These are phyloP conservation scores for Conops quadrifasciatus DNA, from an alignment of 2,888 invertebrate species.

Conservation along the genomic window DNA sequence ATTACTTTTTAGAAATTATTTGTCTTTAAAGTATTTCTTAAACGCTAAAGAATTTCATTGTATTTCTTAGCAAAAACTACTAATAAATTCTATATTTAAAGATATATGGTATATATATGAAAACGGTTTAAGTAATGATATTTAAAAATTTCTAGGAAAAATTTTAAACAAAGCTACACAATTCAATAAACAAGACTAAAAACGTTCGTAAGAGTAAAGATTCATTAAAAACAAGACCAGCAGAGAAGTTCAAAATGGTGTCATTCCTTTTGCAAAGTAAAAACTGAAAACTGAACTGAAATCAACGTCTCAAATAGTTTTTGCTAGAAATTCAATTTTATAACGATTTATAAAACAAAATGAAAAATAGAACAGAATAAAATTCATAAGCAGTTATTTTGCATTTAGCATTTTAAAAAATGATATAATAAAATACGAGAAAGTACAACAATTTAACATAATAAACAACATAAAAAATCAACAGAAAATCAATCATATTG, in stretches of 20 bases:
- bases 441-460: too few relatives aligned
- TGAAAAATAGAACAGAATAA: conserved; percentile 9
- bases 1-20: not conserved
- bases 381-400: conserved; percentile 19
- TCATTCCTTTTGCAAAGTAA: conserved; percentile 45
- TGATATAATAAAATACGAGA: too few relatives aligned
- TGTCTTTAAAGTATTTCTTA: too few relatives aligned
- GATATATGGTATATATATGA: too few relatives aligned
- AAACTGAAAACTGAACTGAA: conserved; percentile 38
- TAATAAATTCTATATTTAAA: too few relatives aligned
- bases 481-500: conserved; percentile 24
- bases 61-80: too few relatives aligned
- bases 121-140: not conserved
- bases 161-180: not conserved
- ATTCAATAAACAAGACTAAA: too few relatives aligned
- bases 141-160: conserved; percentile 24
- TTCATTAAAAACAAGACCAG: conserved; percentile 35
- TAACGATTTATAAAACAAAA: not conserved
- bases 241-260: conserved; percentile 39
- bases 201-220: not conserved
- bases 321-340: conserved; percentile 9
- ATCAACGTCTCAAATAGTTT: conserved; percentile 18
- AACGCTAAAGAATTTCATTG: too few relatives aligned
- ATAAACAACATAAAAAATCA: conserved; percentile 32
- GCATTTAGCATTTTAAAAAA: conserved; percentile 24